Percentiles rank a stretch among this genome's conserved stretches.
Evolutionary conservation across 2,797 vertebrate genomes (phyloP).

Genomic region (Paedocypris micromegethes): DNA sequence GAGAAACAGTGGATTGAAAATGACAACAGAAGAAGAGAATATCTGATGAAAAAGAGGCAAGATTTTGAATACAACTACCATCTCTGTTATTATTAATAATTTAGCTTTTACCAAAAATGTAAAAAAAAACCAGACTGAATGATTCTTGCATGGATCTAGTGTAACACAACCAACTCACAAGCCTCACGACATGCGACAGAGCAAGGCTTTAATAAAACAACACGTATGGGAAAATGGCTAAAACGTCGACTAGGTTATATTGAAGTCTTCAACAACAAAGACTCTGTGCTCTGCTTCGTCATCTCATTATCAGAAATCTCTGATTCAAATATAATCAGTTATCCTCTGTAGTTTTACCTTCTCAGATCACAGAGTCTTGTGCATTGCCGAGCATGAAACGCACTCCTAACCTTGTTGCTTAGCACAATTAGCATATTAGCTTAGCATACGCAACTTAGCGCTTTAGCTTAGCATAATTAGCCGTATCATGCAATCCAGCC

Average conservation of each 20-base stretch:
- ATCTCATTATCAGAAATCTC: neutral
- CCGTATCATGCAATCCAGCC: constrained; percentile 15
- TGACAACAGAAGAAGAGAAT: neutral
- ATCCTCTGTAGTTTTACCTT: too few species aligned
- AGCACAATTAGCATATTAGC: too few species aligned
- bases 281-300: constrained; percentile 15
- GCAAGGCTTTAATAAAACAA: constrained; percentile 24
- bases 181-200: constrained; percentile 30
- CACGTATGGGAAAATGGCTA: constrained; percentile 22
- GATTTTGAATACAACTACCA: too few species aligned
- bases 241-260: constrained; percentile 15
- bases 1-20: neutral
- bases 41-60: too few species aligned
- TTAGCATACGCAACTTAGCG: too few species aligned
- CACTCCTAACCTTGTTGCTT: constrained; percentile 14
- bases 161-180: constrained; percentile 11
- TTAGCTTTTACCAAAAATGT: neutral
- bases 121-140: neutral
- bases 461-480: constrained; percentile 2
- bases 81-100: too few species aligned
- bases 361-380: too few species aligned
- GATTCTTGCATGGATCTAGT: too few species aligned
- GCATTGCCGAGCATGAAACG: constrained; percentile 6
- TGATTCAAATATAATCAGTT: too few species aligned
- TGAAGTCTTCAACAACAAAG: constrained; percentile 11